Percentiles rank a stretch among this genome's conserved stretches.
Conservation (phyloP, 2,797 vertebrate species). For the Pseudochirops cupreus region DNA sequence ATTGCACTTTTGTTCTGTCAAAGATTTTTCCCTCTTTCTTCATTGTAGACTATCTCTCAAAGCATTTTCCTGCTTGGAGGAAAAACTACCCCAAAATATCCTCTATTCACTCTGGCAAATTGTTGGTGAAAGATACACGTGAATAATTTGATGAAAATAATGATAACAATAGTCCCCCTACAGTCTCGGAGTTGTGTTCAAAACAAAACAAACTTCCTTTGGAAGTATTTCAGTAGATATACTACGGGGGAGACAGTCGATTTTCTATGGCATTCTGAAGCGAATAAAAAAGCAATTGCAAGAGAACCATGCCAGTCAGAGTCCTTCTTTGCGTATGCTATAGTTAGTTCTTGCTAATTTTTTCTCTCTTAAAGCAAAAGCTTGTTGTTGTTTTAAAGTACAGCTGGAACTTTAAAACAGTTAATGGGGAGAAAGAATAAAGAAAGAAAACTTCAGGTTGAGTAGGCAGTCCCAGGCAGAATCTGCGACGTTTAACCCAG, state of each 20-base stretch:
- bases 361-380: background rate
- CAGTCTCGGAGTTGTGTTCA: background rate
- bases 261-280: background rate
- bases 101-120: background rate
- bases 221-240: background rate
- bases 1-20: constrained; percentile 10
- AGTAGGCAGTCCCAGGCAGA: background rate
- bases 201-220: background rate
- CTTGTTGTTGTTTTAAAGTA: background rate
- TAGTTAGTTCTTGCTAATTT: background rate
- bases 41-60: constrained; percentile 34
- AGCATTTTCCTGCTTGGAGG: background rate
- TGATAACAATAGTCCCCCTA: background rate
- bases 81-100: background rate
- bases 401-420: background rate
- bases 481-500: background rate
- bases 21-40: constrained; percentile 17
- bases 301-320: background rate
- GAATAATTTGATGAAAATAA: background rate
- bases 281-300: background rate
- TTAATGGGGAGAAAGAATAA: background rate
- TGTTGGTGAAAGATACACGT: background rate
- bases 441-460: background rate
- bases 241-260: background rate
- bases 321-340: background rate